These are phyloP conservation scores for Drosophila mayri DNA, from an alignment of 1,140 invertebrate genomes.

Conservation along the genomic window DNA sequence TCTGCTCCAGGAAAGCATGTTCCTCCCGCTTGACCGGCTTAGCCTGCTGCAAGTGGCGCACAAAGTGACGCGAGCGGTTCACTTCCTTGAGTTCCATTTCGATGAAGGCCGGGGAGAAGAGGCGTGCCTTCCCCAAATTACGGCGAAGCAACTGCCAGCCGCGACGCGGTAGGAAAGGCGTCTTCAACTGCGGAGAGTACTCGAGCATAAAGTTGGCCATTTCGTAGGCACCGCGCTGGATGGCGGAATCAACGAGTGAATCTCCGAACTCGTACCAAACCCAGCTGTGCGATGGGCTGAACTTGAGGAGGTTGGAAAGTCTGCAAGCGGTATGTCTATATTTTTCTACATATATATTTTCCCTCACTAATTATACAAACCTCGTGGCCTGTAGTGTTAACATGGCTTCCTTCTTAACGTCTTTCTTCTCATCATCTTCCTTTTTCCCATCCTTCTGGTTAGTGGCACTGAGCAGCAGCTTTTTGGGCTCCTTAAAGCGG, in stretches of 20 bases:
- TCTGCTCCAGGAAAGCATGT: slow-evolving; percentile 1
- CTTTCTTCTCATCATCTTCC: background rate
- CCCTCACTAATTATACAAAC: background rate
- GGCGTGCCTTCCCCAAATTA: slow-evolving; percentile 54
- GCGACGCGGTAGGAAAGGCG: slow-evolving; percentile 27
- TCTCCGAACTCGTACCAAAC: slow-evolving; percentile 64
- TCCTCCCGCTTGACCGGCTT: slow-evolving; percentile 7
- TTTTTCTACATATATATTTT: background rate
- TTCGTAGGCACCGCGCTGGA: slow-evolving; percentile 36
- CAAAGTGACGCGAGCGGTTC: slow-evolving; percentile 24
- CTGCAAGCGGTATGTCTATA: background rate
- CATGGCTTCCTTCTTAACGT: background rate
- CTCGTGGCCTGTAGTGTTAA: background rate
- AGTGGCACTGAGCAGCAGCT: background rate
- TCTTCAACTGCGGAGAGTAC: slow-evolving; percentile 13
- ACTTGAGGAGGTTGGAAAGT: slow-evolving; percentile 39
- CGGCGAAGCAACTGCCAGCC: slow-evolving; percentile 57
- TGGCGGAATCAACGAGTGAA: slow-evolving; percentile 47
- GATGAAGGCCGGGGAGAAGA: slow-evolving; percentile 54
- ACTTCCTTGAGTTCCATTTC: slow-evolving; percentile 22
- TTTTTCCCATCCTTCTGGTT: background rate
- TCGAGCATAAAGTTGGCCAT: slow-evolving; percentile 27
- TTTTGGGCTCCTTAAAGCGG: slow-evolving; percentile 22
- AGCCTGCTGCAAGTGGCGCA: slow-evolving; percentile 48
- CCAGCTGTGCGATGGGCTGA: slow-evolving; percentile 47